These are phyloP conservation scores for Chironomus striatipennis DNA, from an alignment of 1,140 invertebrate genomes.

Conservation along the genomic window DNA sequence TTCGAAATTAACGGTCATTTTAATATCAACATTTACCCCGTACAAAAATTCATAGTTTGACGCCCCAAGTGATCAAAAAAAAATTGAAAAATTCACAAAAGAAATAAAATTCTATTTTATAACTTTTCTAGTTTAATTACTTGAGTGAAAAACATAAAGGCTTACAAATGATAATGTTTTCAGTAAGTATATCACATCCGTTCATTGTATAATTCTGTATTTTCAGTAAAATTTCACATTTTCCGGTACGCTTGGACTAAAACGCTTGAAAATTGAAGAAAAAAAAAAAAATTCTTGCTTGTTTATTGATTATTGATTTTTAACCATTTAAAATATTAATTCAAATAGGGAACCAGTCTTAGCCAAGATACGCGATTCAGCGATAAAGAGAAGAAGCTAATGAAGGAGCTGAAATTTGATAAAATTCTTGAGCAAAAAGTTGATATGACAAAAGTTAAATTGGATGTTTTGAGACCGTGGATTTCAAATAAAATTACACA, in stretches of 20 bases:
- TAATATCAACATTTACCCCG: no score
- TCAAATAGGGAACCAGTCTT: conserved; percentile 83
- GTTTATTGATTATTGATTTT: conserved; percentile 6
- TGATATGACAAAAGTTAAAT: conserved; percentile 96
- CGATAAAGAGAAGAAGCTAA: conserved; percentile 97
- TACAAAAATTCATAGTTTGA: no score
- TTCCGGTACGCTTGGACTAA: neutral
- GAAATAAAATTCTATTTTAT: neutral
- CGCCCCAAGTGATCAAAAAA: neutral
- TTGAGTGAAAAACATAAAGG: neutral
- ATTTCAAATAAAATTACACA: conserved; percentile 94
- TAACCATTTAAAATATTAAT: neutral
- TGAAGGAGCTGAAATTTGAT: conserved; percentile 98
- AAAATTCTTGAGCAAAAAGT: conserved; percentile 87
- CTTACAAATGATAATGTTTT: neutral
- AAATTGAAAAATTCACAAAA: neutral
- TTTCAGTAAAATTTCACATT: neutral
- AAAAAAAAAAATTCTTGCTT: neutral
- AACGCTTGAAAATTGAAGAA: no score
- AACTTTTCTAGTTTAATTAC: neutral
- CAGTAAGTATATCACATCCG: neutral
- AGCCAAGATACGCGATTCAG: conserved; percentile 98
- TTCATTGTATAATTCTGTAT: neutral
- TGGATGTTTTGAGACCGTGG: conserved; percentile 98
- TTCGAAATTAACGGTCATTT: no score